phyloP scores from a whole-genome alignment of 1,140 invertebrate species.

The Euborellia annulipes region DNA sequence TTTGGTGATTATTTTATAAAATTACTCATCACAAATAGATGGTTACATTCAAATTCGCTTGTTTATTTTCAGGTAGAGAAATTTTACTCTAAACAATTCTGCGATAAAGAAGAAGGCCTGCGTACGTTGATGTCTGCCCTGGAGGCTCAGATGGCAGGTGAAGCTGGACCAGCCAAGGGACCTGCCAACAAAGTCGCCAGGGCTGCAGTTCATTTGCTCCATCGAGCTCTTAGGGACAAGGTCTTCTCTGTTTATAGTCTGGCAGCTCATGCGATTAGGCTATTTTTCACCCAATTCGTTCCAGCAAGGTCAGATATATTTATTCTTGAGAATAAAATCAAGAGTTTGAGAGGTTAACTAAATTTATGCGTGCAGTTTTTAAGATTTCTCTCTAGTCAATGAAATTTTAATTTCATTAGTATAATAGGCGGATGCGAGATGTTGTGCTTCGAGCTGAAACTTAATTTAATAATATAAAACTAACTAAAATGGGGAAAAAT shows the following conservation, averaged over 20 bases:
- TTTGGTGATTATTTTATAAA: conserved; percentile 39
- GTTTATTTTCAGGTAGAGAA: conserved; percentile 56
- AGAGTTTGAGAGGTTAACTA: no score
- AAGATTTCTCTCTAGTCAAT: no score
- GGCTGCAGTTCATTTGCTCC: conserved; percentile 56
- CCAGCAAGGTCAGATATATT: conserved; percentile 41
- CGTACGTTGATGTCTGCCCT: conserved; percentile 57
- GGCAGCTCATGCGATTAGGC: conserved; percentile 58
- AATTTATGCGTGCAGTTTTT: no score
- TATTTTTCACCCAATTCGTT: conserved; percentile 64
- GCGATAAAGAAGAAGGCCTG: conserved; percentile 81
- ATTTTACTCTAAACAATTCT: conserved; percentile 84
- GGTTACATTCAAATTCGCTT: no score
- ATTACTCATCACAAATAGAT: no score
- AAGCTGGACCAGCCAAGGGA: conserved; percentile 23
- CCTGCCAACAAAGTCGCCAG: conserved; percentile 56
- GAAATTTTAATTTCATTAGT: no score
- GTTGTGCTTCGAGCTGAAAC: no score
- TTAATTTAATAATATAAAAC: no score
- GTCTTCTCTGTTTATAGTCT: conserved; percentile 71
- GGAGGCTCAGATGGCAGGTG: conserved; percentile 22
- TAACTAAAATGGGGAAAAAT: no score
- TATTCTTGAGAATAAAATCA: no score
- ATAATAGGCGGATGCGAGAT: no score
- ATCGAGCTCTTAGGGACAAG: conserved; percentile 63